phyloP scores from a whole-genome alignment of 1,140 invertebrate genomes.

The Zaprionus capensis region DNA sequence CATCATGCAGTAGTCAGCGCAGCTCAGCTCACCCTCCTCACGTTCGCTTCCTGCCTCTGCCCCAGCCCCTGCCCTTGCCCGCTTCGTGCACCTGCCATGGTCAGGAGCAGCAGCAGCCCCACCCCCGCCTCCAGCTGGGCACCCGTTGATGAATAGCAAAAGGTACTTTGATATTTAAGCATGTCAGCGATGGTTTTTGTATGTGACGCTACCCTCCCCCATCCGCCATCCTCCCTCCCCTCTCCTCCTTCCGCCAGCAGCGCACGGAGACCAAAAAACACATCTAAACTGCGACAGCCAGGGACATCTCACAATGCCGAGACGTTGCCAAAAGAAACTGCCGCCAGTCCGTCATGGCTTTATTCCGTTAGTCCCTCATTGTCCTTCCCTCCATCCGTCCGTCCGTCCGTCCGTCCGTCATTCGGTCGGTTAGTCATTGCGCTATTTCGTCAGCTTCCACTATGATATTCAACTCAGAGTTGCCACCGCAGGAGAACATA shows the following conservation, averaged over 20 bases:
- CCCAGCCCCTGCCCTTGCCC: not conserved
- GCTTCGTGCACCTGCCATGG: constrained; percentile 39
- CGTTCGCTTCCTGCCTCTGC: not conserved
- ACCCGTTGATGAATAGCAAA: constrained; percentile 57
- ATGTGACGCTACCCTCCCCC: not conserved
- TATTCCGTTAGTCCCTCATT: constrained; percentile 20
- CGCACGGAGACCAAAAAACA: constrained; percentile 23
- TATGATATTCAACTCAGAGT: constrained; percentile 14
- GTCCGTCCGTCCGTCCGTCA: constrained; percentile 9
- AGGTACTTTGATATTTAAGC: constrained; percentile 78
- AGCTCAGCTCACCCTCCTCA: not conserved
- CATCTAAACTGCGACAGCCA: constrained; percentile 48
- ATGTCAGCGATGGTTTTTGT: constrained; percentile 59
- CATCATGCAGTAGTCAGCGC: constrained; percentile 38
- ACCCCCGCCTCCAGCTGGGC: constrained; percentile 1
- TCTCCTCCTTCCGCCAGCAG: not conserved
- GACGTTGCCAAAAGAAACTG: constrained; percentile 44
- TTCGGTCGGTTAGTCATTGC: constrained; percentile 6
- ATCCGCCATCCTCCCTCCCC: not conserved
- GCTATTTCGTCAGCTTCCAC: constrained; percentile 11
- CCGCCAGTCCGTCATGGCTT: constrained; percentile 28
- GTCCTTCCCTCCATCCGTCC: constrained; percentile 9
- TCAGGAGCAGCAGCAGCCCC: constrained; percentile 2
- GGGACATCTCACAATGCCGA: constrained; percentile 42
- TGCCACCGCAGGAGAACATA: constrained; percentile 8